These are phyloP conservation scores for Pristionchus entomophagus DNA, from an alignment of 2,888 invertebrate species.

Conservation along the genomic window DNA sequence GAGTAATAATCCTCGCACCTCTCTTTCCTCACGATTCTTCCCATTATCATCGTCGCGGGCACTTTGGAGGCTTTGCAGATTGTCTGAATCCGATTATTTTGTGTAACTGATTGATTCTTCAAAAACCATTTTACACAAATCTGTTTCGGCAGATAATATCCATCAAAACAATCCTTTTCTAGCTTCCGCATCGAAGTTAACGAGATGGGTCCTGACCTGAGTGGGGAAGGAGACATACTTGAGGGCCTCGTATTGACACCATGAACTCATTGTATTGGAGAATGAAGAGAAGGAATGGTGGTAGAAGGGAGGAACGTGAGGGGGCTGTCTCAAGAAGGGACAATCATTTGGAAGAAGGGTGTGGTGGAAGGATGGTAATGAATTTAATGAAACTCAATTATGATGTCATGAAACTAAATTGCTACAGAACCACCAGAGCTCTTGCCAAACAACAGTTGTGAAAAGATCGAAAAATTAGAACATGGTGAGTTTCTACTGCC, in stretches of 20 bases:
- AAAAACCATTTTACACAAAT: no score
- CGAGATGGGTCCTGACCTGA: slow-evolving; percentile 80
- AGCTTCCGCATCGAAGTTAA: slow-evolving; percentile 11
- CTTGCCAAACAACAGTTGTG: no score
- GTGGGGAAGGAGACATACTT: slow-evolving; percentile 98
- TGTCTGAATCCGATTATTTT: slow-evolving; percentile 58
- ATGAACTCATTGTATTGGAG: slow-evolving; percentile 97
- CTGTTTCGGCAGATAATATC: no score
- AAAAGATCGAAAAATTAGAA: no score
- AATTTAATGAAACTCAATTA: no score
- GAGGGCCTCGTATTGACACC: slow-evolving; percentile 99
- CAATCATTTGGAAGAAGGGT: no score
- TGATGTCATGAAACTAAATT: no score
- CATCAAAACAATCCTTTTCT: no score
- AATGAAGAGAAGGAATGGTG: slow-evolving; percentile 96
- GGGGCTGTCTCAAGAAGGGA: slow-evolving; percentile 78
- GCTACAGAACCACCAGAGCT: no score
- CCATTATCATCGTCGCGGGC: slow-evolving; percentile 98
- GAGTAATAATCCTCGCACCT: not conserved
- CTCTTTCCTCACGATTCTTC: slow-evolving; percentile 86
- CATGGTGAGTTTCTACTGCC: no score
- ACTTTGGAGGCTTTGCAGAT: slow-evolving; percentile 96
- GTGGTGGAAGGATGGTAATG: no score
- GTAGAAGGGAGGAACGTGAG: slow-evolving; percentile 89
- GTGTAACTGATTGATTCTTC: no score